Conservation (phyloP, 1,140 invertebrate genomes). For the Drosophila equinoxialis region DNA sequence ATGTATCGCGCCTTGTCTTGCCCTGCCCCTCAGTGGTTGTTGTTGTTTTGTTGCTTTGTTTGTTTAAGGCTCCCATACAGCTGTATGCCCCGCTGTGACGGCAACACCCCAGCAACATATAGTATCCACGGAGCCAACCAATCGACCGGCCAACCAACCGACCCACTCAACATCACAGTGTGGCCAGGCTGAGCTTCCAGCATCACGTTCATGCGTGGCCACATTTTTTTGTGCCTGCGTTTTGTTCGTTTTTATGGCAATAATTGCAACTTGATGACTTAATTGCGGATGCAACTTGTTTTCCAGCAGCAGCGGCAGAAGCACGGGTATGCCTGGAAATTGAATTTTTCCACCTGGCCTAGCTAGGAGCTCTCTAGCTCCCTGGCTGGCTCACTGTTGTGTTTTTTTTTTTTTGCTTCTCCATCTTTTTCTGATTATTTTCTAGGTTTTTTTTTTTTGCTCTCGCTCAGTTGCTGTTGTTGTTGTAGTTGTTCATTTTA, state of each 20-base stretch:
- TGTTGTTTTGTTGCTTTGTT: constrained; percentile 54
- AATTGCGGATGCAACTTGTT: constrained; percentile 82
- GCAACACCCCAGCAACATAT: constrained; percentile 63
- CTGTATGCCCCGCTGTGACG: constrained; percentile 62
- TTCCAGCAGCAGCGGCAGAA: constrained; percentile 56
- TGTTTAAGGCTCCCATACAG: constrained; percentile 57
- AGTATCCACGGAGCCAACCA: constrained; percentile 9
- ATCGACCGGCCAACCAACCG: constrained; percentile 19
- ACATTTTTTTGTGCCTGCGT: constrained; percentile 75
- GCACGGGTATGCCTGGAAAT: constrained; percentile 67
- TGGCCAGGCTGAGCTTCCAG: constrained; percentile 37
- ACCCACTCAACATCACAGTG: constrained; percentile 11
- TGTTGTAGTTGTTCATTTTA: constrained; percentile 42
- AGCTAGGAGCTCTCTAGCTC: neutral
- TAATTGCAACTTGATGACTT: constrained; percentile 82
- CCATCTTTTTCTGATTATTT: constrained; percentile 23
- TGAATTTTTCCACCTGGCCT: constrained; percentile 80
- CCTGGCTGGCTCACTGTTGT: neutral
- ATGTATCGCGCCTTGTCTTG: constrained; percentile 40
- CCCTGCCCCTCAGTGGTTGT: constrained; percentile 21
- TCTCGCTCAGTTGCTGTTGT: constrained; percentile 1
- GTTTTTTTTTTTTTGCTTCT: constrained; percentile 5
- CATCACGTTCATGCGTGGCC: constrained; percentile 79
- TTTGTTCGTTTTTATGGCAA: constrained; percentile 82
- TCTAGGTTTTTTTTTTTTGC: neutral